Evolutionary conservation across 2,113 vertebrate species (phyloP), one percentile per base, ranked within the genome.

Genomic region (Alligator mississippiensis): DNA sequence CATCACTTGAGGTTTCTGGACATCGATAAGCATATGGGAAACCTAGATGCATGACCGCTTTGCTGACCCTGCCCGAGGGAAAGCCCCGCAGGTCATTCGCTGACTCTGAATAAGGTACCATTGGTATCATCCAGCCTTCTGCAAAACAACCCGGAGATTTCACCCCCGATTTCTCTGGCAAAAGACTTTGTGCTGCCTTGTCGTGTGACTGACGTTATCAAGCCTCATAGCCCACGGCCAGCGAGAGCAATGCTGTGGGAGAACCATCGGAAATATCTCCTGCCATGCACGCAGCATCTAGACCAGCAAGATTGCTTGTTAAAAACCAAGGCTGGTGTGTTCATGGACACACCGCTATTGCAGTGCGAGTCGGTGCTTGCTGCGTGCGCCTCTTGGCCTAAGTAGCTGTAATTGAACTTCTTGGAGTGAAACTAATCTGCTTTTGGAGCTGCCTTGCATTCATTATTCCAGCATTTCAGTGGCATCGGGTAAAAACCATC

Each of bases 371-470:
- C 5, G 11, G 15, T 6, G 38, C 22, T 14, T 30, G 34, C 70
- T 66, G 27, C 17, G 14, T 74, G 13, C 47, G 21, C 38, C 34
- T 47, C 34, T 74, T 13, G 12, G 34, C 47, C 47, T 47, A 9
- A 34, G 64, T 4, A 70, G 6, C 0, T 0, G 0, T 21, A 17
- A 1, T 19, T 4, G 15, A 2, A 5, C 2, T 77, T 8, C 7
- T 30, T 77, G 27, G 22, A 10, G 54, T 63, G 59, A 30, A 87
- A 82, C 3, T 0, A 62, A 28, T 21, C 2, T 76, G 22, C 10
- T 62, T 25, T 61, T 24, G 22, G 59, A 74, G 30, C 77, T 80
- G 5, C 16, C 24, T 38, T 74, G 6, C 47, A 74, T 25, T 47
- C 15, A 38, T 14, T 25, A 24, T 62, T 80, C 15, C 14, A 27